Evolutionary conservation across 2,888 invertebrate species (phyloP).

Genomic region (Hololepta plana): DNA sequence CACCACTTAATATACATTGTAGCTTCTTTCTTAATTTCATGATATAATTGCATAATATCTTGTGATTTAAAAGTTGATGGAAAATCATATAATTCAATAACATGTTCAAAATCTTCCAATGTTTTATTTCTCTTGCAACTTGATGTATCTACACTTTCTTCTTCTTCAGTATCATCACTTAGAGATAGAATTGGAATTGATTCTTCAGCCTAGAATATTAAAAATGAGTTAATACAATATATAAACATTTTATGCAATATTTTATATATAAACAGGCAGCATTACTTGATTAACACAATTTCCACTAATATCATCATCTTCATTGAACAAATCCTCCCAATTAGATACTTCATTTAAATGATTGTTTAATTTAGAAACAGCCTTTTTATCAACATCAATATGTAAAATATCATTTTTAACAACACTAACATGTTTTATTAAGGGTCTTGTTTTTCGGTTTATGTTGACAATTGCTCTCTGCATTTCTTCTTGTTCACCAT

Average conservation of each 20-base stretch:
- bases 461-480: slow-evolving; percentile 22
- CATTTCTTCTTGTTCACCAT: slow-evolving; percentile 23
- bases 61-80: slow-evolving; percentile 23
- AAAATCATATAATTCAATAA: slow-evolving; percentile 25
- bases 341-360: slow-evolving; percentile 15
- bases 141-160: slow-evolving; percentile 4
- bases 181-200: too few relatives aligned
- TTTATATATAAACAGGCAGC: too few relatives aligned
- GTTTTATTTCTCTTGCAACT: too few relatives aligned
- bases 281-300: slow-evolving; percentile 11
- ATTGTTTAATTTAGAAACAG: slow-evolving; percentile 8
- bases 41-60: slow-evolving; percentile 24
- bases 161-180: slow-evolving; percentile 6
- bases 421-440: slow-evolving; percentile 22
- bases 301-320: slow-evolving; percentile 16
- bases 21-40: slow-evolving; percentile 21
- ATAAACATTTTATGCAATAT: too few relatives aligned
- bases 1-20: slow-evolving; percentile 27
- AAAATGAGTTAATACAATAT: too few relatives aligned
- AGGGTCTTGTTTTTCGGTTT: slow-evolving; percentile 21
- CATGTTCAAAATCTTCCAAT: slow-evolving; percentile 23
- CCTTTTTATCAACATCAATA: slow-evolving; percentile 10
- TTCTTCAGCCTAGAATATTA: too few relatives aligned
- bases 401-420: slow-evolving; percentile 12
- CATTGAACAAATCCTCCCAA: slow-evolving; percentile 26